phyloP scores from a whole-genome alignment of 1,140 invertebrate species.

The Apis laboriosa region DNA sequence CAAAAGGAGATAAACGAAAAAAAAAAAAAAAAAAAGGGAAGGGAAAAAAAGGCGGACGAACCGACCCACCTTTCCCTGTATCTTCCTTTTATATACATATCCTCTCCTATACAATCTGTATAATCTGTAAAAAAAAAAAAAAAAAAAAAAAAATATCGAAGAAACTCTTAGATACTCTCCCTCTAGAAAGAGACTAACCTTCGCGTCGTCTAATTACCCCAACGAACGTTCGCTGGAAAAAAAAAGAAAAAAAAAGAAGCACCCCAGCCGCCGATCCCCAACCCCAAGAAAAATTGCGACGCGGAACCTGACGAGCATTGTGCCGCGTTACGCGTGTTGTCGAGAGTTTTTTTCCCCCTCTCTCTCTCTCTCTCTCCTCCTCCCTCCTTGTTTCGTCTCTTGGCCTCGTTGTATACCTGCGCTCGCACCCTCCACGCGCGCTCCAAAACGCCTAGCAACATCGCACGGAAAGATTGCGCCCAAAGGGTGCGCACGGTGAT shows the following conservation, averaged over 20 bases:
- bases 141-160: not conserved
- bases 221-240: constrained; percentile 9
- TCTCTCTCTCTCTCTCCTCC: constrained; percentile 29
- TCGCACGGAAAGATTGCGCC: constrained; percentile 34
- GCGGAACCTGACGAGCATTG: constrained; percentile 50
- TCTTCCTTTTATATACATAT: not conserved
- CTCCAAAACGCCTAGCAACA: constrained; percentile 24
- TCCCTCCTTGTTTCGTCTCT: not conserved
- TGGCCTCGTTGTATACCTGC: constrained; percentile 36
- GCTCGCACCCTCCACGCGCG: constrained; percentile 48
- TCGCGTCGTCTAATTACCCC: constrained; percentile 53
- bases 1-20: not conserved
- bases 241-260: not conserved
- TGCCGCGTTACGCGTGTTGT: constrained; percentile 60
- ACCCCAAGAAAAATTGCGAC: constrained; percentile 61
- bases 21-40: not conserved
- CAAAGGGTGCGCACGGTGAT: constrained; percentile 39
- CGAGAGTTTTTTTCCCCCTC: constrained; percentile 41
- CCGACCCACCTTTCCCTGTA: constrained; percentile 27
- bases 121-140: not conserved
- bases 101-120: not conserved
- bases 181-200: constrained; percentile 1
- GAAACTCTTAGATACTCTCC: constrained; percentile 3
- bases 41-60: constrained; percentile 29
- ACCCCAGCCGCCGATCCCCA: constrained; percentile 51